Evolutionary conservation across 1,140 invertebrate genomes (phyloP).

Genomic region (Calephelis virginiensis): DNA sequence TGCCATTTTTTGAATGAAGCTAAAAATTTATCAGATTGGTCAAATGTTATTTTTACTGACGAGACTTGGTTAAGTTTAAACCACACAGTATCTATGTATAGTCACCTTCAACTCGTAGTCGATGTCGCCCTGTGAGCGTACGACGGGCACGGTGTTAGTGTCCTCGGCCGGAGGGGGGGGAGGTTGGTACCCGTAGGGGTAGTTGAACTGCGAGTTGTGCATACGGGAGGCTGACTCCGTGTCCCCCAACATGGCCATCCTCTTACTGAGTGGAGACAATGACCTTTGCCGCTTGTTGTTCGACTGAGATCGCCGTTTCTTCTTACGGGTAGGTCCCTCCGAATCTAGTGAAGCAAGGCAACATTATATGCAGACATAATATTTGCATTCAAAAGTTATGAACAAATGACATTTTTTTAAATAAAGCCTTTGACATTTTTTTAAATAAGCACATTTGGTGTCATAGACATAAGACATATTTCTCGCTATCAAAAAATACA

Average conservation of each 20-base stretch:
- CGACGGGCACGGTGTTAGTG: slow-evolving; percentile 35
- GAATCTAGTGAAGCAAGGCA: slow-evolving; percentile 56
- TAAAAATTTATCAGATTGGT: no score
- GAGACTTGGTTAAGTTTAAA: no score
- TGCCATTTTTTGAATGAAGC: no score
- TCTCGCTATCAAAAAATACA: no score
- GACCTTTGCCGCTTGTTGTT: slow-evolving; percentile 84
- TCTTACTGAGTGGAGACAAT: slow-evolving; percentile 87
- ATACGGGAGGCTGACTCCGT: slow-evolving; percentile 74
- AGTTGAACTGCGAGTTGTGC: slow-evolving; percentile 81
- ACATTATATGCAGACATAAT: no score
- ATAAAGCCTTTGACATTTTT: no score
- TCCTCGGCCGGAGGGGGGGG: slow-evolving; percentile 53
- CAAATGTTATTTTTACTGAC: no score
- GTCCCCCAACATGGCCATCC: slow-evolving; percentile 84
- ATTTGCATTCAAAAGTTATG: no score
- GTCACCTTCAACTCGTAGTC: slow-evolving; percentile 83
- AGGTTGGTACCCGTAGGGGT: slow-evolving; percentile 73
- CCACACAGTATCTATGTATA: no score
- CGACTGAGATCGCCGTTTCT: slow-evolving; percentile 80
- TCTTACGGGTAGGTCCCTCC: slow-evolving; percentile 80
- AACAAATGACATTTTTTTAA: no score
- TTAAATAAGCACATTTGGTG: no score
- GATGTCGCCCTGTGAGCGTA: slow-evolving; percentile 68
- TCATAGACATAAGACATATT: no score